Evolutionary conservation across 2,888 invertebrate genomes (phyloP).

Genomic region (Cordilura impudica): DNA sequence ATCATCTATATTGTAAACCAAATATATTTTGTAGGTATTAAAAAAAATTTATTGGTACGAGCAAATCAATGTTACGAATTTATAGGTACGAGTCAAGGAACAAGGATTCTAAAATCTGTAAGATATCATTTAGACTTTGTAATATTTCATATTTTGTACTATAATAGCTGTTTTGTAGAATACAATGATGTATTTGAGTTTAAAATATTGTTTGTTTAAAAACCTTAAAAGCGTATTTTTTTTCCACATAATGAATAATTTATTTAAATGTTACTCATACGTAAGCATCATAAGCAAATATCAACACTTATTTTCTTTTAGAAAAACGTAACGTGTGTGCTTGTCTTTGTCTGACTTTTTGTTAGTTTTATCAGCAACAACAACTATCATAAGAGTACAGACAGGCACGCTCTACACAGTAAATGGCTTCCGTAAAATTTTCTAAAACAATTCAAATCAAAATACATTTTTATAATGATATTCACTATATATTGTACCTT

Average conservation of each 20-base stretch:
- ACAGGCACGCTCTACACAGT: neutral
- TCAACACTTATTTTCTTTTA: neutral
- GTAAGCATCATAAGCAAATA: neutral
- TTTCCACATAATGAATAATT: neutral
- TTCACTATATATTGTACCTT: slow-evolving; percentile 43
- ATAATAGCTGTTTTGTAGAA: too few relatives aligned
- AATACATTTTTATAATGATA: slow-evolving; percentile 36
- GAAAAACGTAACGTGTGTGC: neutral
- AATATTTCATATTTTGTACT: too few relatives aligned
- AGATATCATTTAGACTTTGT: too few relatives aligned
- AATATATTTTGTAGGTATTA: too few relatives aligned
- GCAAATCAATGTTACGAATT: too few relatives aligned
- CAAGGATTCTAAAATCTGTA: too few relatives aligned
- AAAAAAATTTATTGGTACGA: too few relatives aligned
- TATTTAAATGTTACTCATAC: slow-evolving; percentile 22
- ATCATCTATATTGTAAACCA: too few relatives aligned
- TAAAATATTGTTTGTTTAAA: too few relatives aligned
- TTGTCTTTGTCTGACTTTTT: neutral
- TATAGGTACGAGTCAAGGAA: too few relatives aligned
- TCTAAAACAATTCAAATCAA: slow-evolving; percentile 54
- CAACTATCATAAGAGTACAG: neutral
- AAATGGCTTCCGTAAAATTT: slow-evolving; percentile 8
- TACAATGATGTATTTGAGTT: too few relatives aligned
- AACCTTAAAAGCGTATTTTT: too few relatives aligned
- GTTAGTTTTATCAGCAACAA: slow-evolving; percentile 1